Conservation (phyloP, 1,140 invertebrate species). For the Diachasma alloeum region DNA sequence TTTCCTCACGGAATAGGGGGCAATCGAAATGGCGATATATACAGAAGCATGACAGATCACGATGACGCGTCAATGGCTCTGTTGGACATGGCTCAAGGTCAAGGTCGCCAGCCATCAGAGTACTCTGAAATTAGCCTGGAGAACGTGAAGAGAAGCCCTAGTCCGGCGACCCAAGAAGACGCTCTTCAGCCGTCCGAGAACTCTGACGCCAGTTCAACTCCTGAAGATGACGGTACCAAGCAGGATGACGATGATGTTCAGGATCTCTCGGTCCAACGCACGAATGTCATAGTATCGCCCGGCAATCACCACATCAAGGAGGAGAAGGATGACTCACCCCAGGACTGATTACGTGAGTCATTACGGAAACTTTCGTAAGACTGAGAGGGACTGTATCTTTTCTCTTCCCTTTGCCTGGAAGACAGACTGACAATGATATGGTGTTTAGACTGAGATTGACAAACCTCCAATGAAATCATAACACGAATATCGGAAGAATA, state of each 20-base stretch:
- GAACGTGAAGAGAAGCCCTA: constrained; percentile 25
- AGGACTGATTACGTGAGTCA: background rate
- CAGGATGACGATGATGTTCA: background rate
- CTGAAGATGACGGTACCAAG: background rate
- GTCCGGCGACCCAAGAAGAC: constrained; percentile 12
- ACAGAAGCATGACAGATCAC: constrained; percentile 42
- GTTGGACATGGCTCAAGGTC: constrained; percentile 36
- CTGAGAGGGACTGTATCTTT: background rate
- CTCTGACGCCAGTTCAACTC: constrained; percentile 40
- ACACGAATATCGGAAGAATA: too few species aligned
- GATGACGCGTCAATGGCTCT: constrained; percentile 37
- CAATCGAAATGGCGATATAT: constrained; percentile 51
- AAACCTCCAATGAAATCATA: background rate
- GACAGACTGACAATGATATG: background rate
- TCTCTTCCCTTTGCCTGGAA: background rate
- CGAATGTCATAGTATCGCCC: background rate
- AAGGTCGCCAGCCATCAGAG: background rate
- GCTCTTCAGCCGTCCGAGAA: too few species aligned
- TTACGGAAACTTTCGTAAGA: background rate
- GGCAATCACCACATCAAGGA: background rate
- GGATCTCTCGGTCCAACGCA: background rate
- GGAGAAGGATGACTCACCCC: background rate
- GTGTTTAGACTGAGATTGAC: background rate
- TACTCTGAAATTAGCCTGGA: constrained; percentile 41
- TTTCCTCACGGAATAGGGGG: constrained; percentile 65